Evolutionary conservation across 1,140 invertebrate genomes (phyloP).

Genomic region (Zaprionus capensis): DNA sequence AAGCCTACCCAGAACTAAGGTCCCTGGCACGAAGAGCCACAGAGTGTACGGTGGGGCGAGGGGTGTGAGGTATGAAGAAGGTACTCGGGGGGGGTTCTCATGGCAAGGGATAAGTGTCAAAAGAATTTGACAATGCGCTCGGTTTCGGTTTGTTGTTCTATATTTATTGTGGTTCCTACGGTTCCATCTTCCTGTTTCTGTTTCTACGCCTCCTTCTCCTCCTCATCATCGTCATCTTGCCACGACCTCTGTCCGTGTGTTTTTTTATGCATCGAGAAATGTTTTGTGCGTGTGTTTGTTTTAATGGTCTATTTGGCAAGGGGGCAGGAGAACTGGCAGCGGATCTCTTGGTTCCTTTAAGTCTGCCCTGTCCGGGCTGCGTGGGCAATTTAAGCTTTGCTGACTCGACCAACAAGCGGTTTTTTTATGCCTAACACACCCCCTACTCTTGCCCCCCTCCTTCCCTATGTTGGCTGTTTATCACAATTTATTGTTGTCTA

Average conservation of each 20-base stretch:
- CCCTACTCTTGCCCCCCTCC: background rate
- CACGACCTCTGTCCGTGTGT: slow-evolving; percentile 4
- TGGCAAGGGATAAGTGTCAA: slow-evolving; percentile 79
- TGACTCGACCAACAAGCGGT: slow-evolving; percentile 63
- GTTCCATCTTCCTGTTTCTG: slow-evolving; percentile 27
- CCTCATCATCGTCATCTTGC: background rate
- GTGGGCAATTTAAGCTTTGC: slow-evolving; percentile 74
- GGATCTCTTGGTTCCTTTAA: background rate
- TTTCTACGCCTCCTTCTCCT: no score
- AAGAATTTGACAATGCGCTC: slow-evolving; percentile 79
- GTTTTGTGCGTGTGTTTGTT: slow-evolving; percentile 67
- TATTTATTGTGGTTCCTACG: slow-evolving; percentile 25
- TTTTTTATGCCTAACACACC: slow-evolving; percentile 24
- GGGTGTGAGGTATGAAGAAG: background rate
- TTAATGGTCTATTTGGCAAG: slow-evolving; percentile 67
- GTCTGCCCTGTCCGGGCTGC: slow-evolving; percentile 37
- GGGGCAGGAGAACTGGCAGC: background rate
- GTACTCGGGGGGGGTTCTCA: slow-evolving; percentile 3
- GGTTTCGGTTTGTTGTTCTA: slow-evolving; percentile 41
- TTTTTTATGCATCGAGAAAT: slow-evolving; percentile 77
- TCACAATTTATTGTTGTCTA: slow-evolving; percentile 78
- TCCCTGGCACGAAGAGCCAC: slow-evolving; percentile 28
- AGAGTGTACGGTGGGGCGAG: background rate
- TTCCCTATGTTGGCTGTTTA: slow-evolving; percentile 44
- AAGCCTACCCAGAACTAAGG: slow-evolving; percentile 29